Conservation (phyloP, 1,140 invertebrate species). For the Drosophila yakuba region DNA sequence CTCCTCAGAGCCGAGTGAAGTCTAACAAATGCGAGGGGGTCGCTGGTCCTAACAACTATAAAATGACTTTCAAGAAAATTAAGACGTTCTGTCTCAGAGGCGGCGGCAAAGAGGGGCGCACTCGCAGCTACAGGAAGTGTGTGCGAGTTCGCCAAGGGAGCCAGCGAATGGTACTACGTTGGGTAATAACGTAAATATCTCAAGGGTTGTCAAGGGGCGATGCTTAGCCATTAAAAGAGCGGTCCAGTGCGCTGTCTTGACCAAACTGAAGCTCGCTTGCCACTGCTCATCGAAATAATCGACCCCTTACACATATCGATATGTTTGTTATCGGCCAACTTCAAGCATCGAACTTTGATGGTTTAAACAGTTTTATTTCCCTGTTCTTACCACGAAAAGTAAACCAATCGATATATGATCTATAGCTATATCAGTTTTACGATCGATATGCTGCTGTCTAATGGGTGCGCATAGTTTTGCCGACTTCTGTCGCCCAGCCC, state of each 20-base stretch:
- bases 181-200: slow-evolving; percentile 59
- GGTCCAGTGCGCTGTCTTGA: too few relatives aligned
- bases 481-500: neutral
- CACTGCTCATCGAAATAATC: neutral
- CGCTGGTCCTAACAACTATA: slow-evolving; percentile 29
- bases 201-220: slow-evolving; percentile 5
- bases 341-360: too few relatives aligned
- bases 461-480: neutral
- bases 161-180: slow-evolving; percentile 19
- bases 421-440: too few relatives aligned
- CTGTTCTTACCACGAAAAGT: too few relatives aligned
- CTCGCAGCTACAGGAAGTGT: slow-evolving; percentile 16
- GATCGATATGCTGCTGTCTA: too few relatives aligned
- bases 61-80: slow-evolving; percentile 46
- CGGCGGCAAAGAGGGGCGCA: slow-evolving; percentile 1
- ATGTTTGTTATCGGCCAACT: neutral
- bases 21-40: slow-evolving; percentile 18
- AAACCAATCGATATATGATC: too few relatives aligned
- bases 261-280: too few relatives aligned
- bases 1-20: neutral
- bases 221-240: neutral
- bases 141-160: slow-evolving; percentile 16
- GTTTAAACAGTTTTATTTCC: too few relatives aligned
- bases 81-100: slow-evolving; percentile 27
- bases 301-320: neutral